A percentile compares a stretch with the other conserved stretches of the same genome.
phyloP scores from a whole-genome alignment of 2,113 vertebrate genomes.

The Periophthalmus modestus region DNA sequence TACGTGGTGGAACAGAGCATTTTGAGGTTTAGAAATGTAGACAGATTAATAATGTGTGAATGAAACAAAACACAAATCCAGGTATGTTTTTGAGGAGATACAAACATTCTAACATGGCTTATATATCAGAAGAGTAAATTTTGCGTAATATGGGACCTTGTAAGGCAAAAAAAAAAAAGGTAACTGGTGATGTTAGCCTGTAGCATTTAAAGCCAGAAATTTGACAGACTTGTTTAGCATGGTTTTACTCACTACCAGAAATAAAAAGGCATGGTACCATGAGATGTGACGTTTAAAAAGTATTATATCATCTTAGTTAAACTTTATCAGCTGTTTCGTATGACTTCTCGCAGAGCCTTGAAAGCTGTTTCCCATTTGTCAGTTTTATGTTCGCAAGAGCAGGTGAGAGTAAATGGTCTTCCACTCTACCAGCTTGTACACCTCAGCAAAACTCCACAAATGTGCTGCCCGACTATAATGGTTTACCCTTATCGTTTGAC shows the following conservation, averaged over 20 bases:
- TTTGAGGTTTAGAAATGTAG: too few relatives aligned
- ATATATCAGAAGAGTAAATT: too few relatives aligned
- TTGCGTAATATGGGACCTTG: too few relatives aligned
- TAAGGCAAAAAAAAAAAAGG: too few relatives aligned
- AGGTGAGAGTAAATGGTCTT: not conserved
- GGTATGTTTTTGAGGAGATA: too few relatives aligned
- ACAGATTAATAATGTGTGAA: too few relatives aligned
- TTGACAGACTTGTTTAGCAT: not conserved
- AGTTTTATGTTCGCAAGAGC: conserved; percentile 1
- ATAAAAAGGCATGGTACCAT: not conserved
- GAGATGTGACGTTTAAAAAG: not conserved
- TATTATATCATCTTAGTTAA: not conserved
- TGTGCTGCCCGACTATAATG: not conserved
- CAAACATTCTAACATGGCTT: too few relatives aligned
- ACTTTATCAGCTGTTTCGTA: not conserved
- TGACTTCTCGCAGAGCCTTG: not conserved
- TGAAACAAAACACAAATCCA: too few relatives aligned
- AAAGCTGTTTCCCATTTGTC: not conserved
- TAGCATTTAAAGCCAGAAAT: not conserved
- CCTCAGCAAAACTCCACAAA: not conserved
- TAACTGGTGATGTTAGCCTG: not conserved
- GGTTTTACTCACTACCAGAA: not conserved
- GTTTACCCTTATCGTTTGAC: not conserved
- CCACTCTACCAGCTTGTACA: not conserved
- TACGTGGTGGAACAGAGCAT: too few relatives aligned